Percentiles rank a stretch among this genome's conserved stretches.
phyloP scores from a whole-genome alignment of 2,113 vertebrate species.

The Trematocara unimaculatum region DNA sequence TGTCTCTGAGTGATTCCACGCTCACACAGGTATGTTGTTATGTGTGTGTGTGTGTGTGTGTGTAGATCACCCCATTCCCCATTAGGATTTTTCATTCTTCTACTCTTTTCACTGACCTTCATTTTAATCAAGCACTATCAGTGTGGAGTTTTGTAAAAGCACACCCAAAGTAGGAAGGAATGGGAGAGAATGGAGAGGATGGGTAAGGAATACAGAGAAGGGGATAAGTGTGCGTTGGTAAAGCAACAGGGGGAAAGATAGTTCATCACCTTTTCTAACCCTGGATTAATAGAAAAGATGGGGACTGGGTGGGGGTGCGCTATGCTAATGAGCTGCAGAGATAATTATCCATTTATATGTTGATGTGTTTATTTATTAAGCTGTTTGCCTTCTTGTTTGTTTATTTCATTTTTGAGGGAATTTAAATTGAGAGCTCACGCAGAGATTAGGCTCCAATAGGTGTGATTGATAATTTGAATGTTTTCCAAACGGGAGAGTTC shows the following conservation, averaged over 20 bases:
- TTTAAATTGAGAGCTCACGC: neutral
- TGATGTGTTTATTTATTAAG: conserved; percentile 25
- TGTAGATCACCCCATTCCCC: neutral
- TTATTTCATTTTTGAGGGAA: conserved; percentile 5
- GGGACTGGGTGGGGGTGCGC: neutral
- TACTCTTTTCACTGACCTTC: neutral
- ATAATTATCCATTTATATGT: conserved; percentile 23
- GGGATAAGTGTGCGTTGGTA: neutral
- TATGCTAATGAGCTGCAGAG: conserved; percentile 20
- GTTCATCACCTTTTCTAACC: neutral
- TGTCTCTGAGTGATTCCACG: neutral
- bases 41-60: neutral
- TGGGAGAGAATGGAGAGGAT: neutral
- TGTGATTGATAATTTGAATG: conserved; percentile 24
- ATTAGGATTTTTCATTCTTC: neutral
- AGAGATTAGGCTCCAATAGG: neutral
- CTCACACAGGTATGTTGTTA: neutral
- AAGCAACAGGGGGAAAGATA: neutral
- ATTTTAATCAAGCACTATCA: neutral
- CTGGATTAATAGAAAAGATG: neutral
- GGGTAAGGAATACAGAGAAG: neutral
- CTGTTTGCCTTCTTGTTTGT: conserved; percentile 11
- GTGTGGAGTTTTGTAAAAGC: neutral
- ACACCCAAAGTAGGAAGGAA: neutral
- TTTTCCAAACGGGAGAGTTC: neutral